Conservation (phyloP, 2,113 vertebrate genomes). For the Solea solea region DNA sequence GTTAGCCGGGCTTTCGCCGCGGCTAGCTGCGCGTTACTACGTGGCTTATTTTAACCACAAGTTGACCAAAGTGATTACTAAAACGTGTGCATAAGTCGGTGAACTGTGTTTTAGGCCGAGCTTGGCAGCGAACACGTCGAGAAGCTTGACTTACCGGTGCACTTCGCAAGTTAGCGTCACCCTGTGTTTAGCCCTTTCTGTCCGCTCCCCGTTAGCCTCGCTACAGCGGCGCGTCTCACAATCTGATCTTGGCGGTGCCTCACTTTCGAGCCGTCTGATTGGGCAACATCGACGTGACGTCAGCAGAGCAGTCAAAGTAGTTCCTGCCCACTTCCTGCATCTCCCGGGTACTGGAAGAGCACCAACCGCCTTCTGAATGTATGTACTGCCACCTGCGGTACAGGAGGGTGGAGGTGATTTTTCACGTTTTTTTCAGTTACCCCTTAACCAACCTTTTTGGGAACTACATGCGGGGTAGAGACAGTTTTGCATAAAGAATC, state of each 20-base stretch:
- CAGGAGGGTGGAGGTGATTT: constrained; percentile 6
- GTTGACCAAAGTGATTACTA: not conserved
- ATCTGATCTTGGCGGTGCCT: constrained; percentile 87
- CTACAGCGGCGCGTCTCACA: constrained; percentile 70
- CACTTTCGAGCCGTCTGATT: constrained; percentile 70
- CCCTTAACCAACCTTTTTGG: too few relatives aligned
- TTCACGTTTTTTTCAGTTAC: too few relatives aligned
- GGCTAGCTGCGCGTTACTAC: not conserved
- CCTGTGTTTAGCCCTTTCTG: constrained; percentile 51
- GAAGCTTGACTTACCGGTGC: constrained; percentile 64
- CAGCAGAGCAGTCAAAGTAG: constrained; percentile 27
- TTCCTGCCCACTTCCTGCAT: constrained; percentile 37
- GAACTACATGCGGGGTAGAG: too few relatives aligned
- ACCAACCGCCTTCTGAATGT: not conserved
- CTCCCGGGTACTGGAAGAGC: constrained; percentile 21
- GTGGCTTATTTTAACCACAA: not conserved
- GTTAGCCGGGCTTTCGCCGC: constrained; percentile 3
- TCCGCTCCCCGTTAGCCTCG: constrained; percentile 58
- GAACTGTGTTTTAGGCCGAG: not conserved
- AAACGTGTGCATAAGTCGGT: not conserved
- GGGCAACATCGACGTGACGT: constrained; percentile 66
- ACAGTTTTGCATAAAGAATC: too few relatives aligned
- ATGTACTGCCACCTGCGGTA: constrained; percentile 39
- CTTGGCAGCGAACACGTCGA: not conserved
- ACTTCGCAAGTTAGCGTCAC: constrained; percentile 59